A percentile compares a stretch with the other conserved stretches of the same genome.
Evolutionary conservation across 2,113 vertebrate species (phyloP).

Genomic region (Todiramphus saurophagus): DNA sequence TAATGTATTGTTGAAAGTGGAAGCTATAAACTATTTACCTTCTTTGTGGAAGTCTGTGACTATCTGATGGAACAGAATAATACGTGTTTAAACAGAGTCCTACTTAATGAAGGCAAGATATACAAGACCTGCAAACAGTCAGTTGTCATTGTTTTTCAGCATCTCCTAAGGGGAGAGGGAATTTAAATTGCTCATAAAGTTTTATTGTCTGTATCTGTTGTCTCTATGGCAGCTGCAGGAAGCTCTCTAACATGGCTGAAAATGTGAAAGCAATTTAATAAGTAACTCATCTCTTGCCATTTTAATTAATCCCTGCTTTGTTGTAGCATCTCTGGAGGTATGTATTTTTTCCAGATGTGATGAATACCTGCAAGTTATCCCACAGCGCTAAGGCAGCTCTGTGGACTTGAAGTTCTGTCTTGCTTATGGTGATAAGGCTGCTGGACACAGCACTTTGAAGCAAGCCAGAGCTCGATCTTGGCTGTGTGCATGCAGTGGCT

Average conservation of each 20-base stretch:
- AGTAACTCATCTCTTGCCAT: conserved; percentile 1
- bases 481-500: fast-evolving
- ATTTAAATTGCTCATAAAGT: conserved; percentile 59
- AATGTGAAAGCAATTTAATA: conserved; percentile 39
- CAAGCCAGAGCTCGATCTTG: not conserved
- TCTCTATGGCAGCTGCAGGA: conserved; percentile 52
- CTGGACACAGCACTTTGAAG: not conserved
- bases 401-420: not conserved
- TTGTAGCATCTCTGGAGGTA: not conserved
- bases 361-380: not conserved
- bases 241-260: conserved; percentile 2
- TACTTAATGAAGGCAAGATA: conserved; percentile 50
- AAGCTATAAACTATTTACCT: conserved; percentile 53
- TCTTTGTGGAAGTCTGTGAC: not conserved
- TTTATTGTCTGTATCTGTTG: conserved; percentile 62
- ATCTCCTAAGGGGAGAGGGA: conserved; percentile 23
- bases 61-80: conserved; percentile 28
- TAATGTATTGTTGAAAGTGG: conserved; percentile 41
- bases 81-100: conserved; percentile 27
- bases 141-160: conserved; percentile 29
- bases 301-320: conserved; percentile 22
- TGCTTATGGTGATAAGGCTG: not conserved
- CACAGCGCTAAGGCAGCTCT: not conserved
- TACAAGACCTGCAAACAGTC: conserved; percentile 27
- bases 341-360: not conserved